Base-by-base conservation (phyloP, 2,797 vertebrate species). In the Tolypeutes matacus region DNA sequence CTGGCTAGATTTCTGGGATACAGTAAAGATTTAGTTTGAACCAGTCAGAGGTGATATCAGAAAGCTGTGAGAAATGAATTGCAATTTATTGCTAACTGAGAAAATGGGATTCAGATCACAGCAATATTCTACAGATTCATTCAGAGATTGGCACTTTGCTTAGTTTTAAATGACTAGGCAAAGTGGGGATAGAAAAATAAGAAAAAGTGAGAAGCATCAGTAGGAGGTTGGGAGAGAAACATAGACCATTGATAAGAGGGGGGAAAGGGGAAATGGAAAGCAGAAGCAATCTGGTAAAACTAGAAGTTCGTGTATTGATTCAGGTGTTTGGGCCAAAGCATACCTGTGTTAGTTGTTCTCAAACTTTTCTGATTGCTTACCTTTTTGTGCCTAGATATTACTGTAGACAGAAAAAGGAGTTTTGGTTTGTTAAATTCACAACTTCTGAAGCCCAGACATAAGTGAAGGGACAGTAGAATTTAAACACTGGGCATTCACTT, bases 81-180 rank as follows among this genome's bases (percentile, higher is more conserved):
- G 87, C 94, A 96, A 97, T 97, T 96, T 97, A 93, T 89, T 94
- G 95, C 86, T 96, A 96, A 96, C 91, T 96, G 96, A 96, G 83
- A 96, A 95, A 97, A 94, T 91, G 75, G 69, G 88, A 94, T 96
- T 97, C 86, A 93, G 95, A 96, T 95, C 95, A 96, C 92, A 96
- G 91, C 88, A 94, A 97, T 95, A 96, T 78, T 95, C 75, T 84
- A 82, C 64, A 86, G 95, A 95, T 95, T 96, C 82, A 84, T 94
- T 96, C 95, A 97, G 90, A 94, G 94, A 95, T 94, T 91, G 95
- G 81, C 92, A 93, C 65, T 95, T 94, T 89, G 93, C 97, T 96
- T 96, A 95, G 97, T 70, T 95, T 77, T 93, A 86, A 97, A 89
- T 94, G 91, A 85, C 95, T 88, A 89, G 89, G 70, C 82, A 92